Conservation (phyloP, 2,113 vertebrate species). For the Lethenteron reissneri region DNA sequence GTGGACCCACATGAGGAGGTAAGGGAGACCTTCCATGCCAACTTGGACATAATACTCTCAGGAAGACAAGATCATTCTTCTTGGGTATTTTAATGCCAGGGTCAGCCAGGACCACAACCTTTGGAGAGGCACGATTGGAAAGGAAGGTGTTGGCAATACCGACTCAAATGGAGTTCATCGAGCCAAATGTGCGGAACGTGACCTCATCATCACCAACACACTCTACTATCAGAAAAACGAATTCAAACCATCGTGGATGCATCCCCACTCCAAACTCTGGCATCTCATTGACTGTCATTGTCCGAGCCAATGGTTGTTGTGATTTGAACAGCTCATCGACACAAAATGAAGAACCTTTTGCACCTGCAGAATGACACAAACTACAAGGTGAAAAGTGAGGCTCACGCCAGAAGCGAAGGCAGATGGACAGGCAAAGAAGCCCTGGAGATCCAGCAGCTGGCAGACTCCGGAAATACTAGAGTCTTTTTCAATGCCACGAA, state of each 20-base stretch:
- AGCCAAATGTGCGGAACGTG: background rate
- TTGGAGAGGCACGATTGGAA: background rate
- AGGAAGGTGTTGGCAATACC: background rate
- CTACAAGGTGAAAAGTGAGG: background rate
- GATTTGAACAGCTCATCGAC: background rate
- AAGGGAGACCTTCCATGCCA: background rate
- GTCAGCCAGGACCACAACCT: background rate
- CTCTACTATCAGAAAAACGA: background rate
- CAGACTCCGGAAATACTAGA: background rate
- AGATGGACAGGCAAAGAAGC: background rate
- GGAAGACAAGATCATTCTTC: background rate
- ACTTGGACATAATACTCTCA: background rate
- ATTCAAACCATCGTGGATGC: background rate
- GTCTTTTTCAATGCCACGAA: background rate
- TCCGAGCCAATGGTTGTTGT: too few species aligned
- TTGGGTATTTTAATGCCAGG: background rate
- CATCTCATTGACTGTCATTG: too few species aligned
- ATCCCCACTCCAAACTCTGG: background rate
- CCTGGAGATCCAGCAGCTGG: background rate
- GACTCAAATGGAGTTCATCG: background rate
- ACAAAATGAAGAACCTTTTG: background rate
- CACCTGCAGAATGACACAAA: background rate
- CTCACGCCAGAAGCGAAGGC: background rate
- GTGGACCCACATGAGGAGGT: background rate
- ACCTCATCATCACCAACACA: constrained; percentile 3